These are phyloP conservation scores for Parazoanthus darwini DNA, from an alignment of 92 coral and sea anemone species.

Conservation along the genomic window DNA sequence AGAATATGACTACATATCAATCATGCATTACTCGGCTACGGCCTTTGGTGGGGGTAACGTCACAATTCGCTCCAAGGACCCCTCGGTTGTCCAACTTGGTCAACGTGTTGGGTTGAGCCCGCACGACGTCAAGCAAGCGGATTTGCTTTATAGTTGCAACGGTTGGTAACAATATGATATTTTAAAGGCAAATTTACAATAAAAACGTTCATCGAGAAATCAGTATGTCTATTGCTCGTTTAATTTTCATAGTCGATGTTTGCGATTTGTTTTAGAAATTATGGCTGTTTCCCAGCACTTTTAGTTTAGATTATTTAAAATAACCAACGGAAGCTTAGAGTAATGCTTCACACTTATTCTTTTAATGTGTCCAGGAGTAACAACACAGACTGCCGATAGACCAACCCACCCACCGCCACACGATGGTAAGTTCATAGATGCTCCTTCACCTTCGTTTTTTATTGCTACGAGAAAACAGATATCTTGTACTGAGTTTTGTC, in stretches of 20 bases:
- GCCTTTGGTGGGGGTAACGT: conserved; percentile 66
- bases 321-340: neutral
- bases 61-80: conserved; percentile 56
- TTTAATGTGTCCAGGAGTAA: neutral
- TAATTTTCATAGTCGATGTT: too few species aligned
- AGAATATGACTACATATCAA: conserved; percentile 76
- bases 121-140: conserved; percentile 65
- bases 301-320: neutral
- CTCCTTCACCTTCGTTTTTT: neutral
- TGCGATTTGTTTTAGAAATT: too few species aligned
- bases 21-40: conserved; percentile 88
- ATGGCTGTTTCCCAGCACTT: too few species aligned
- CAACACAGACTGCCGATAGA: neutral
- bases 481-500: neutral
- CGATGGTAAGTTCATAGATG: conserved; percentile 33
- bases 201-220: too few species aligned
- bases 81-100: conserved; percentile 70
- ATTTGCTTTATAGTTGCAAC: conserved; percentile 64
- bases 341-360: neutral
- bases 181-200: too few species aligned
- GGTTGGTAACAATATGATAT: conserved; percentile 39
- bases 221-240: too few species aligned
- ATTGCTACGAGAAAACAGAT: neutral
- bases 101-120: conserved; percentile 77
- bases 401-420: conserved; percentile 24